A percentile compares a stretch with the other conserved stretches of the same genome.
Conservation (phyloP, 2,888 invertebrate species). For the Machimus atricapillus region DNA sequence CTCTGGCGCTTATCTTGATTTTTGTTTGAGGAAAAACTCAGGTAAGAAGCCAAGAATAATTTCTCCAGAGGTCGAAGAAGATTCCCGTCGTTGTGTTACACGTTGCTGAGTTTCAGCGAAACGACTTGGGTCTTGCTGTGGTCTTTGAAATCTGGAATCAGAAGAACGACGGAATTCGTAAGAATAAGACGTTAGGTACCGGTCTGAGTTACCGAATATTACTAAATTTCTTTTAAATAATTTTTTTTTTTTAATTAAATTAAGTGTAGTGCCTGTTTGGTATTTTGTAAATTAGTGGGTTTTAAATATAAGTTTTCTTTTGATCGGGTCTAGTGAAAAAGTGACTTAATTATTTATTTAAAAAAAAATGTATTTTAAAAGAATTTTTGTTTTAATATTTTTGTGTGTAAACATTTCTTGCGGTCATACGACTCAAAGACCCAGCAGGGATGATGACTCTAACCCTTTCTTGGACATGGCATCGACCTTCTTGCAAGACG, state of each 20-base stretch:
- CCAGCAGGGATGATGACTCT: slow-evolving; percentile 64
- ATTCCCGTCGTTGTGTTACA: not conserved
- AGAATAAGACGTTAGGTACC: slow-evolving; percentile 54
- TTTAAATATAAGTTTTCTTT: not conserved
- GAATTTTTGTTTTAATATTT: slow-evolving; percentile 53
- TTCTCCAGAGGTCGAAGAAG: not conserved
- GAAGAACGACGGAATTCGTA: slow-evolving; percentile 61
- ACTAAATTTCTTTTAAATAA: not conserved
- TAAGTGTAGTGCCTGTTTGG: not conserved
- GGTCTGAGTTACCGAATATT: slow-evolving; percentile 30
- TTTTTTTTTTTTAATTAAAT: not conserved
- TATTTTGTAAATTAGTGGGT: not conserved
- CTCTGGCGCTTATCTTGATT: not conserved
- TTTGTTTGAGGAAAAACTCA: not conserved
- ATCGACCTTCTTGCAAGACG: slow-evolving; percentile 72
- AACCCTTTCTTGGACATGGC: slow-evolving; percentile 75
- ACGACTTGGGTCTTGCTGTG: not conserved
- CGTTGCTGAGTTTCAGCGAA: not conserved
- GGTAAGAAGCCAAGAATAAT: slow-evolving; percentile 22
- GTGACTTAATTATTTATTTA: not conserved
- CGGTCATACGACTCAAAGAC: slow-evolving; percentile 55
- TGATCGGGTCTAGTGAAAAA: not conserved
- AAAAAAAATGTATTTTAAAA: slow-evolving; percentile 12
- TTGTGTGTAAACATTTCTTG: slow-evolving; percentile 55
- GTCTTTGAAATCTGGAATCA: slow-evolving; percentile 48